Conservation (phyloP, 2,797 vertebrate genomes). For the Coilia nasus region DNA sequence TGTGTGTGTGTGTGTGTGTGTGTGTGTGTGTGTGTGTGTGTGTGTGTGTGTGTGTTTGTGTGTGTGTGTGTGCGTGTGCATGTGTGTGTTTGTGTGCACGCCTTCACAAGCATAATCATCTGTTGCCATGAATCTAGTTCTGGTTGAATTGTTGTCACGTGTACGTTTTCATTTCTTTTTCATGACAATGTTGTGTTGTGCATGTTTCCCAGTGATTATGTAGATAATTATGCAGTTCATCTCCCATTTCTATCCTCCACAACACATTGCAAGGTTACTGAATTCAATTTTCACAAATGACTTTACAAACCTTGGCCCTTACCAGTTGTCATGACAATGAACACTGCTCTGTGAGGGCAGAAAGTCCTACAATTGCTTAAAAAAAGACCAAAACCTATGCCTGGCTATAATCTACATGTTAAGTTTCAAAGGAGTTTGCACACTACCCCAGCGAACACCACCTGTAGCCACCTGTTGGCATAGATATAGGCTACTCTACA, state of each 20-base stretch:
- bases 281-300: background rate
- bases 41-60: no score
- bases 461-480: no score
- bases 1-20: no score
- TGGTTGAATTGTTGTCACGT: background rate
- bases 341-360: background rate
- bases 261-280: background rate
- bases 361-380: background rate
- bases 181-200: background rate
- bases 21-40: background rate
- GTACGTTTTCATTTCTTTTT: background rate
- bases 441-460: no score
- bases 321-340: background rate
- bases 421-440: no score
- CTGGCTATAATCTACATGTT: background rate
- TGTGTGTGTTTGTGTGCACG: background rate
- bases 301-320: background rate
- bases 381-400: background rate
- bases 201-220: constrained; percentile 9
- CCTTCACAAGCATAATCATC: background rate
- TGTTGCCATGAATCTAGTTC: background rate
- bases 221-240: background rate
- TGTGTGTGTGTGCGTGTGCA: background rate
- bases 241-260: background rate
- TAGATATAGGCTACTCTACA: no score